A percentile compares a stretch with the other conserved stretches of the same genome.
These are phyloP conservation scores for Xylophagus ater DNA, from an alignment of 2,888 invertebrate species.

Conservation along the genomic window DNA sequence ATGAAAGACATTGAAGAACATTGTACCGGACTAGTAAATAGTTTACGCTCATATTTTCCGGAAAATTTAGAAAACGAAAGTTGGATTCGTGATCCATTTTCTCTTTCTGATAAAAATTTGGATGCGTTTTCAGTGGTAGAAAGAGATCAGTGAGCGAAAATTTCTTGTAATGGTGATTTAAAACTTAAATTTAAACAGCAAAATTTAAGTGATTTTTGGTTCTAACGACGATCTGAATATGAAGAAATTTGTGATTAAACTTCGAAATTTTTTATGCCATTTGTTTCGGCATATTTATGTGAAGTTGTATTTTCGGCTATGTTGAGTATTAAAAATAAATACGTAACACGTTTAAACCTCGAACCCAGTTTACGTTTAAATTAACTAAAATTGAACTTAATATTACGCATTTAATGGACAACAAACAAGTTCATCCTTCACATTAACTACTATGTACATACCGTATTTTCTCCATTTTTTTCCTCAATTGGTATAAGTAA, in stretches of 20 bases:
- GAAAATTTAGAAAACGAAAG: conserved; percentile 1
- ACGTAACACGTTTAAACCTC: conserved; percentile 1
- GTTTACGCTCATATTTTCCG: neutral
- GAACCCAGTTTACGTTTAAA: conserved; percentile 2
- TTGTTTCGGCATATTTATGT: neutral
- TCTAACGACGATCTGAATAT: conserved; percentile 2
- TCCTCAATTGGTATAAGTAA: too few species aligned
- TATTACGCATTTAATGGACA: neutral
- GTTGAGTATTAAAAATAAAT: too few species aligned
- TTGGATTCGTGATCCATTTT: neutral
- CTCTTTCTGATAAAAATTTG: neutral
- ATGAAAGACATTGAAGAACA: neutral
- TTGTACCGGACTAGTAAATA: neutral
- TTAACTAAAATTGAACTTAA: conserved; percentile 1
- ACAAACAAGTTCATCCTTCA: conserved; percentile 1
- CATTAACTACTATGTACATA: conserved; percentile 2
- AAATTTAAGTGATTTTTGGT: conserved; percentile 1
- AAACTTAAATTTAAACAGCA: conserved; percentile 1
- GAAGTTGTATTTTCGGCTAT: too few species aligned
- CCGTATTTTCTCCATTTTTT: too few species aligned
- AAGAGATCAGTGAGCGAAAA: neutral
- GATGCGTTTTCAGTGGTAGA: conserved; percentile 1
- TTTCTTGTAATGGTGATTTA: neutral
- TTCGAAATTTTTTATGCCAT: conserved; percentile 1
- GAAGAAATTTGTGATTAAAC: conserved; percentile 1